Conservation (phyloP, 2,888 invertebrate species). For the Metallyticus violacea region DNA sequence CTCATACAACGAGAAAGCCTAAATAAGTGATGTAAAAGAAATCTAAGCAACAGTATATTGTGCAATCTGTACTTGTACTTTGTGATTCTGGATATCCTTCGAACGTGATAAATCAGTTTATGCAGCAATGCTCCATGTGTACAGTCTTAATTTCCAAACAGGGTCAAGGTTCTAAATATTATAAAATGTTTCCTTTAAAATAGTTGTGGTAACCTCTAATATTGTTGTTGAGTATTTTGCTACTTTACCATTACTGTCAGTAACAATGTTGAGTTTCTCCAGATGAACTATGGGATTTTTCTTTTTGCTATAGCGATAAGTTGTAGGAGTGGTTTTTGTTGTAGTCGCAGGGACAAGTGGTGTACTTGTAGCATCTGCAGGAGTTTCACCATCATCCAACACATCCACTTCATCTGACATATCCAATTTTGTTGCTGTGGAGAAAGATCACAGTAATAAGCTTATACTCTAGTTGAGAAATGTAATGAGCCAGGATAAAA, state of each 20-base stretch:
- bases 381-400: neutral
- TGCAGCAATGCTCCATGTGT: no score
- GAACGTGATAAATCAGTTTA: no score
- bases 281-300: slow-evolving; percentile 15
- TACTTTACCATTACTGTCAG: slow-evolving; percentile 11
- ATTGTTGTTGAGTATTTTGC: neutral
- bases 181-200: no score
- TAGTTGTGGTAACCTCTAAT: no score
- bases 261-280: slow-evolving; percentile 8
- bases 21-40: no score
- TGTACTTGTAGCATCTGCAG: neutral
- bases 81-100: no score
- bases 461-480: no score
- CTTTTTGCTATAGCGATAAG: neutral
- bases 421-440: neutral
- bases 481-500: no score
- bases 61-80: no score
- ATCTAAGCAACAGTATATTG: no score
- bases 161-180: neutral
- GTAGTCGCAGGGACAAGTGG: neutral
- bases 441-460: neutral
- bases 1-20: no score
- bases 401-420: neutral
- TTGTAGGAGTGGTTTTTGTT: neutral
- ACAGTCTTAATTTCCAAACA: no score